Evolutionary conservation across 2,797 vertebrate genomes (phyloP).

Genomic region (Prunella strophiata): DNA sequence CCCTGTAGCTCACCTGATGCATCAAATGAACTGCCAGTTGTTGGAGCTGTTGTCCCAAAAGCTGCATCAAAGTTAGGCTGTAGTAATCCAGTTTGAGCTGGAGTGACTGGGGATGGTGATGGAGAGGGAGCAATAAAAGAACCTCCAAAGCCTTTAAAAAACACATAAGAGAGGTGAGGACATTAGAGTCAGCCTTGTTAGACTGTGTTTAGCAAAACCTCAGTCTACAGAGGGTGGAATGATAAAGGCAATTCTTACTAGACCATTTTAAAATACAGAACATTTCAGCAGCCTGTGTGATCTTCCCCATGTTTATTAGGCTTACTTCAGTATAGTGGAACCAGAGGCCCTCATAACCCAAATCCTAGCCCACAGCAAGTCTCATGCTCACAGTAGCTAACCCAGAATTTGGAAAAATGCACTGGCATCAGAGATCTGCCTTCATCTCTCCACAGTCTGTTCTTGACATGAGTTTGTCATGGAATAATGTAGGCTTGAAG

Average conservation of each 20-base stretch:
- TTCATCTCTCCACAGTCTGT: neutral
- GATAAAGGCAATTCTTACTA: neutral
- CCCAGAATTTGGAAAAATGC: rapidly evolving
- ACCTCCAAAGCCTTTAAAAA: slow-evolving; percentile 80
- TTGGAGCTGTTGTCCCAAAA: slow-evolving; percentile 82
- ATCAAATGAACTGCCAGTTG: slow-evolving; percentile 84
- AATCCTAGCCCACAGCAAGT: neutral
- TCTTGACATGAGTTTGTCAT: neutral
- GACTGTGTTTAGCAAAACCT: neutral
- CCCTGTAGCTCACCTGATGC: slow-evolving; percentile 86
- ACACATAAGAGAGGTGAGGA: neutral
- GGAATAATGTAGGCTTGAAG: neutral
- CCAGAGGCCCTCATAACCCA: neutral
- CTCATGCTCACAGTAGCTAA: neutral
- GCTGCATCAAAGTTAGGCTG: slow-evolving; percentile 90
- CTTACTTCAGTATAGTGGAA: neutral
- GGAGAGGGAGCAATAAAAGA: slow-evolving; percentile 82
- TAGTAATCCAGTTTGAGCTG: slow-evolving; percentile 87
- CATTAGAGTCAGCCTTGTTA: neutral
- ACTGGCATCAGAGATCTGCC: neutral
- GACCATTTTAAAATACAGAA: neutral
- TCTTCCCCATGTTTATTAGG: neutral
- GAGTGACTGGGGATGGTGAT: slow-evolving; percentile 80
- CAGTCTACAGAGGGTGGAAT: neutral
- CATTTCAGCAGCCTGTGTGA: neutral